Evolutionary conservation across 2,797 vertebrate species (phyloP).

Genomic region (Enteromius treurensis): DNA sequence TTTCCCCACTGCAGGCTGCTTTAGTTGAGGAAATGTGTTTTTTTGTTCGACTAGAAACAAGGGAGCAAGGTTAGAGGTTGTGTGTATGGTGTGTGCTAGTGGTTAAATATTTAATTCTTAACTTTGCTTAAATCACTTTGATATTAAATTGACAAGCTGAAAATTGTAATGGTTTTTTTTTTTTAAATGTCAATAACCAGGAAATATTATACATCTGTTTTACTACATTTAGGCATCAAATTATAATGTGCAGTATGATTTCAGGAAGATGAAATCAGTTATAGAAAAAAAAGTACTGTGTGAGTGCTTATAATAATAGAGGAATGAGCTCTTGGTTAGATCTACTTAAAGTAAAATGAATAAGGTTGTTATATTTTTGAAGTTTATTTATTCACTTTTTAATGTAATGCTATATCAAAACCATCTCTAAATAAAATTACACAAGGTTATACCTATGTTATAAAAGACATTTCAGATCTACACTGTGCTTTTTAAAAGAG

Average conservation of each 20-base stretch:
- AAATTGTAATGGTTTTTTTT: background rate
- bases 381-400: too few species aligned
- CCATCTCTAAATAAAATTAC: too few species aligned
- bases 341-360: background rate
- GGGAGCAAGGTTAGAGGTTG: slow-evolving; percentile 31
- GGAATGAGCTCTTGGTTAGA: background rate
- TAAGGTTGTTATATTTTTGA: too few species aligned
- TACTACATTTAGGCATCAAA: background rate
- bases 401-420: too few species aligned
- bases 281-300: background rate
- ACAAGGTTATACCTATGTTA: too few species aligned
- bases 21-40: slow-evolving; percentile 85
- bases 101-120: background rate
- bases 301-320: background rate
- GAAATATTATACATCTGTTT: background rate
- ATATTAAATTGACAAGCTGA: background rate
- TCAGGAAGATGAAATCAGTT: background rate
- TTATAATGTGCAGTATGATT: background rate
- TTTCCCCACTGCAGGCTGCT: slow-evolving; percentile 76
- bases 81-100: background rate
- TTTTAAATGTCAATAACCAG: background rate
- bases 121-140: too few species aligned
- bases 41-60: slow-evolving; percentile 78
- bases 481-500: background rate
- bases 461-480: too few species aligned